A percentile compares a stretch with the other conserved stretches of the same genome.
phyloP scores from a whole-genome alignment of 2,797 vertebrate species.

The Harpagifer antarcticus region DNA sequence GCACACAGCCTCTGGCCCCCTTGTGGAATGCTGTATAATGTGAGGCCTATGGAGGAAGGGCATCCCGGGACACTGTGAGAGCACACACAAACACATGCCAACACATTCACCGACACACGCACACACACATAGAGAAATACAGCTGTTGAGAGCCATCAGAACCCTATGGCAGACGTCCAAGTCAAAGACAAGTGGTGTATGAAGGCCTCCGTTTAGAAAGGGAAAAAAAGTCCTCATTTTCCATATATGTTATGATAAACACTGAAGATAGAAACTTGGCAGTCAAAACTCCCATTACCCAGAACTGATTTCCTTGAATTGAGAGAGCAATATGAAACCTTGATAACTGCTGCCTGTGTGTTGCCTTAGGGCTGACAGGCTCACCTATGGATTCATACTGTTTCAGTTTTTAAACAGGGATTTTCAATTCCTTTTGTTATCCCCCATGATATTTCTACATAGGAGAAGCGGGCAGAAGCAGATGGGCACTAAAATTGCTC shows the following conservation, averaged over 20 bases:
- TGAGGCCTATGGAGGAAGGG: conserved; percentile 83
- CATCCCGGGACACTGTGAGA: conserved; percentile 83
- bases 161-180: conserved; percentile 76
- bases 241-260: conserved; percentile 78
- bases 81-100: conserved; percentile 27
- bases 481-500: conserved; percentile 26
- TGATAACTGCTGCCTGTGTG: conserved; percentile 54
- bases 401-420: conserved; percentile 20
- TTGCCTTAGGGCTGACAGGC: conserved; percentile 41
- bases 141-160: conserved; percentile 85
- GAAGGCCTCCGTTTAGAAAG: conserved; percentile 70
- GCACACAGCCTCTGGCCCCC: conserved; percentile 74
- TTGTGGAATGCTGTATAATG: conserved; percentile 84
- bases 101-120: conserved; percentile 37
- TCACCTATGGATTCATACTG: conserved; percentile 41
- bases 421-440: conserved; percentile 23
- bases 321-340: conserved; percentile 29
- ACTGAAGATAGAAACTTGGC: conserved; percentile 70
- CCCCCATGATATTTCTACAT: conserved; percentile 21
- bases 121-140: conserved; percentile 78
- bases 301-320: conserved; percentile 59
- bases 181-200: conserved; percentile 74
- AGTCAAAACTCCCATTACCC: conserved; percentile 50
- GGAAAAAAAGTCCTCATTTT: conserved; percentile 65
- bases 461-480: conserved; percentile 33